These are phyloP conservation scores for Epinephelus fuscoguttatus DNA, from an alignment of 2,113 vertebrate species.

Conservation along the genomic window DNA sequence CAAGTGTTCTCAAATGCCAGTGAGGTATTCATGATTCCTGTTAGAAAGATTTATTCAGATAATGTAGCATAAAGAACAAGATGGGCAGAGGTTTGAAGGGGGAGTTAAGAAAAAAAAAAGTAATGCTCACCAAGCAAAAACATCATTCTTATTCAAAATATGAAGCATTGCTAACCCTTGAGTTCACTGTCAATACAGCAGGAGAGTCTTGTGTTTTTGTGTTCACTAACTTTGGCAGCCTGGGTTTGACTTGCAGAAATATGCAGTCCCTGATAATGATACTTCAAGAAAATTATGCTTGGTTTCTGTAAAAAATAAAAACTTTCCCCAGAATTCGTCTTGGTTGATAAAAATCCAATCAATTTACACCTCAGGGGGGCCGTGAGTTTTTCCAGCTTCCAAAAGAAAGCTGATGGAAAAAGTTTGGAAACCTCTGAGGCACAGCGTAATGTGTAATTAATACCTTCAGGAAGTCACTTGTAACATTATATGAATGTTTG, in stretches of 20 bases:
- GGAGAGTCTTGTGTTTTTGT: not conserved
- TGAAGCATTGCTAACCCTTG: not conserved
- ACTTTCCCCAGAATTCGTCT: not conserved
- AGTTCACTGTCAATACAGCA: not conserved
- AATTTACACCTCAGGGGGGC: not conserved
- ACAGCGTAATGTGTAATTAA: not conserved
- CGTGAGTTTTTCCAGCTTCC: not conserved
- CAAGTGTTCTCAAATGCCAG: too few species aligned
- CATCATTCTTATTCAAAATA: not conserved
- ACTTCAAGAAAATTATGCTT: not conserved
- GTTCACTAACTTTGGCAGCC: not conserved
- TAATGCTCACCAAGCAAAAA: too few species aligned
- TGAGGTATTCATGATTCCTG: too few species aligned
- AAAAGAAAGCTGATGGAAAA: not conserved
- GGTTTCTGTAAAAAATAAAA: not conserved
- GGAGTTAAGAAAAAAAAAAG: too few species aligned
- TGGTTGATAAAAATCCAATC: not conserved
- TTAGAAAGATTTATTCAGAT: too few species aligned
- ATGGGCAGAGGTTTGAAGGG: not conserved
- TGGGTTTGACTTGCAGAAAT: not conserved
- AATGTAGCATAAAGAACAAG: too few species aligned
- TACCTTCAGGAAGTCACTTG: not conserved
- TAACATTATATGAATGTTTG: not conserved
- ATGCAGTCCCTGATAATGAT: not conserved
- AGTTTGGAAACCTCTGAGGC: not conserved